A percentile compares a stretch with the other conserved stretches of the same genome.
These are phyloP conservation scores for Crypturellus undulatus DNA, from an alignment of 2,113 vertebrate genomes.

Conservation along the genomic window DNA sequence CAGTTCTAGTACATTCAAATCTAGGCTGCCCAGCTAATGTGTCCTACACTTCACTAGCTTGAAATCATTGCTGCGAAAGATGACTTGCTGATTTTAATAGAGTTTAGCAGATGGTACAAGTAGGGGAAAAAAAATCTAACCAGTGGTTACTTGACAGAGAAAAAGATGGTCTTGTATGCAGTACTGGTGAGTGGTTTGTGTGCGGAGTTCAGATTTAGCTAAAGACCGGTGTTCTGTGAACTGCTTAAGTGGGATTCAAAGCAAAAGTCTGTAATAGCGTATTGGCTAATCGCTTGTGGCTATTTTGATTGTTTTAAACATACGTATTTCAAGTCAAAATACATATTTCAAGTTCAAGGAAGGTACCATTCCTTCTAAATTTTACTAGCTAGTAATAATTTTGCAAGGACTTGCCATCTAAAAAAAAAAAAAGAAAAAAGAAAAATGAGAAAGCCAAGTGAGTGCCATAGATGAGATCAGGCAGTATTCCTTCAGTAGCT, in stretches of 20 bases:
- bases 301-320: neutral
- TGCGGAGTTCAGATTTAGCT: conserved; percentile 5
- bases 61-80: conserved; percentile 74
- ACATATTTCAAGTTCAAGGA: neutral
- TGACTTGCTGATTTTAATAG: conserved; percentile 69
- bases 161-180: conserved; percentile 43
- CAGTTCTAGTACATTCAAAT: conserved; percentile 63
- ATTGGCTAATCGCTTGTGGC: neutral
- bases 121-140: conserved; percentile 56
- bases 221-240: neutral
- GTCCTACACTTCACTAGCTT: conserved; percentile 72
- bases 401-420: neutral
- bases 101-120: conserved; percentile 59
- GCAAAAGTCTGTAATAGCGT: neutral
- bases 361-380: neutral
- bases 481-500: neutral
- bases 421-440: neutral
- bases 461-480: neutral
- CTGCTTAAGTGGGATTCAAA: neutral
- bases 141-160: conserved; percentile 55
- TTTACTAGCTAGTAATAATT: neutral
- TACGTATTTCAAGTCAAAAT: neutral
- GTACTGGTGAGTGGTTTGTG: conserved; percentile 2
- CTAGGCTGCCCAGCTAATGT: conserved; percentile 66
- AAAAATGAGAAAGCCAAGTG: neutral